Evolutionary conservation across 2,113 vertebrate species (phyloP).

Genomic region (Lynx canadensis): DNA sequence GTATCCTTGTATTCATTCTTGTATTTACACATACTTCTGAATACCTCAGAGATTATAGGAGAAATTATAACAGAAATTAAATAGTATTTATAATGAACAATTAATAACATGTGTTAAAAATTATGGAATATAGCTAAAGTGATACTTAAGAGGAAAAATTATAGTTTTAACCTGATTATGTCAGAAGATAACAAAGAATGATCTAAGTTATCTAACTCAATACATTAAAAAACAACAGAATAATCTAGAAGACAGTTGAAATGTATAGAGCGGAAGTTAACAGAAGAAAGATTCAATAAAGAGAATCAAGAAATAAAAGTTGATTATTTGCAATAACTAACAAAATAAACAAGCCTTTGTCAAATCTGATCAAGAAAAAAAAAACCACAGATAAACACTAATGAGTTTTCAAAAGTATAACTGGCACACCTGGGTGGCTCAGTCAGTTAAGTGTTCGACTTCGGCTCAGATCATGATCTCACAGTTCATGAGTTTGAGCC

Average conservation of each 20-base stretch:
- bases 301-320: background rate
- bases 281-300: background rate
- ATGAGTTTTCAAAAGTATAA: background rate
- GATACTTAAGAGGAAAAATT: background rate
- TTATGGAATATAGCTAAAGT: background rate
- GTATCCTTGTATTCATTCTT: background rate
- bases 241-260: background rate
- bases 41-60: background rate
- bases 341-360: background rate
- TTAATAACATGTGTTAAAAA: background rate
- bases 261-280: background rate
- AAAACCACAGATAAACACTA: background rate
- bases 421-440: too few species aligned
- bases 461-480: too few species aligned
- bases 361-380: background rate
- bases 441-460: too few species aligned
- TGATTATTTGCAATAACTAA: background rate
- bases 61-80: background rate
- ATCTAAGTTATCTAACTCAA: background rate
- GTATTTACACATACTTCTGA: constrained; percentile 9
- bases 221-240: background rate
- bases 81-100: background rate
- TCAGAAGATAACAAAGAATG: background rate
- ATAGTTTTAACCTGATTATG: background rate
- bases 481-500: too few species aligned